Conservation (phyloP, 2,113 vertebrate species). For the Propithecus coquereli region DNA sequence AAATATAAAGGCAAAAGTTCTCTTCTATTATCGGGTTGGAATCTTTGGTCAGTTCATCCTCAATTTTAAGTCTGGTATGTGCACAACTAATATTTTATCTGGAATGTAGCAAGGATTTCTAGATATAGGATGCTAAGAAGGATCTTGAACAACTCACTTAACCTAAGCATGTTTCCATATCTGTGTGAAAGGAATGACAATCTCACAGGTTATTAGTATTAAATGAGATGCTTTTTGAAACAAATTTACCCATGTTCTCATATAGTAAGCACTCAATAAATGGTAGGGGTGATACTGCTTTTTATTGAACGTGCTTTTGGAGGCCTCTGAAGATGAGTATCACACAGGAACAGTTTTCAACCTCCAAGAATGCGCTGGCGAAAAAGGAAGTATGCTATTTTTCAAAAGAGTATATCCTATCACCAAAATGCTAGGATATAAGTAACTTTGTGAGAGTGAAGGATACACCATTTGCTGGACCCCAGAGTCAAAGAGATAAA, state of each 20-base stretch:
- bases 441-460: constrained; percentile 8
- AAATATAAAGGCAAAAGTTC: constrained; percentile 28
- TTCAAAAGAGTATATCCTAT: background rate
- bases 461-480: background rate
- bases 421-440: constrained; percentile 30
- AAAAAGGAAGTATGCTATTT: constrained; percentile 9
- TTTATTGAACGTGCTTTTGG: background rate
- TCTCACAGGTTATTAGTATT: background rate
- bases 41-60: constrained; percentile 10
- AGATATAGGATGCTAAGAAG: background rate
- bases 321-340: constrained; percentile 24
- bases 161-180: background rate
- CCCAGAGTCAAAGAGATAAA: background rate
- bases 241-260: background rate
- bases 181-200: background rate
- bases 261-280: constrained; percentile 14
- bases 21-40: background rate
- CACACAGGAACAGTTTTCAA: constrained; percentile 12
- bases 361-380: background rate
- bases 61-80: background rate
- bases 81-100: constrained; percentile 33
- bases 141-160: constrained; percentile 36
- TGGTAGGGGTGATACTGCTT: background rate
- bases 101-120: constrained; percentile 22
- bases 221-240: background rate